Percentiles rank a stretch among this genome's conserved stretches.
These are phyloP conservation scores for Dryomyza anilis DNA, from an alignment of 2,888 invertebrate species.

Conservation along the genomic window DNA sequence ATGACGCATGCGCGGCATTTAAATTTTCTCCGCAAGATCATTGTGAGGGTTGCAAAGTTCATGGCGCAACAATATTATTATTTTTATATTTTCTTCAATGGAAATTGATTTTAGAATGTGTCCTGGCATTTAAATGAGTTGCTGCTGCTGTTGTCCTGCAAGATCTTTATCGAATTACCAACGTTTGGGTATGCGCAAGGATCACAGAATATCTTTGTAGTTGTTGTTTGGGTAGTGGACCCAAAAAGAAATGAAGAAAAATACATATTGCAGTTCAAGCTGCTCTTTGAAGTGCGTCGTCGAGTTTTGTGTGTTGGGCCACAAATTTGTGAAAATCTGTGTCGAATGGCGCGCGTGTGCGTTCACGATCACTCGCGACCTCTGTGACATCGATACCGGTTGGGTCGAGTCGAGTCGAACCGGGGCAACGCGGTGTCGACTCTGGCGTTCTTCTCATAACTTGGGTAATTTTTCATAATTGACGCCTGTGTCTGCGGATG, in stretches of 20 bases:
- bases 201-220: constrained; percentile 5
- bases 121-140: constrained; percentile 28
- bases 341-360: constrained; percentile 37
- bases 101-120: constrained; percentile 10
- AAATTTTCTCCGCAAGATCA: background rate
- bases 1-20: background rate
- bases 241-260: too few species aligned
- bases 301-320: constrained; percentile 21
- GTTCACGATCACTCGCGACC: constrained; percentile 32
- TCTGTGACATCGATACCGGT: constrained; percentile 8
- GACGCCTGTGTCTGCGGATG: constrained; percentile 20
- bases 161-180: constrained; percentile 15
- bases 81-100: background rate
- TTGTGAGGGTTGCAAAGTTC: constrained; percentile 1
- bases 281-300: constrained; percentile 15
- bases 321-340: constrained; percentile 41
- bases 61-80: constrained; percentile 7
- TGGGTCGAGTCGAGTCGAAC: too few species aligned
- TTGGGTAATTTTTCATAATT: constrained; percentile 30
- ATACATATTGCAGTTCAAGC: too few species aligned
- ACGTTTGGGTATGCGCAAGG: background rate
- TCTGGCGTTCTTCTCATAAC: background rate
- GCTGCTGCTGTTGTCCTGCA: too few species aligned
- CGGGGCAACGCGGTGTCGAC: too few species aligned
- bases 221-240: constrained; percentile 4